These are phyloP conservation scores for Drosophila formosana DNA, from an alignment of 2,888 invertebrate species.

Conservation along the genomic window DNA sequence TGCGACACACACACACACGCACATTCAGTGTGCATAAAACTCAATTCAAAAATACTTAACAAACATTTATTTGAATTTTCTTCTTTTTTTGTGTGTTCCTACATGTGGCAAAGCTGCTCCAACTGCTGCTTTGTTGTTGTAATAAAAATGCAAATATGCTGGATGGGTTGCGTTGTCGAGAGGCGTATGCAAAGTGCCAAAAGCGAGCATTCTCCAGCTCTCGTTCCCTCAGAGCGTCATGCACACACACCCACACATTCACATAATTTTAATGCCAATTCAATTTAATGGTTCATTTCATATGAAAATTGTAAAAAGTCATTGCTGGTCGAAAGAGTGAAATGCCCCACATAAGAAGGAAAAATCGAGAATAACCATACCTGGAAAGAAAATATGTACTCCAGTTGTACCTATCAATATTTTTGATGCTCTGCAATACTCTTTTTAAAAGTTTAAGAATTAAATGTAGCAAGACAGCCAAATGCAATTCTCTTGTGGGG, in stretches of 20 bases:
- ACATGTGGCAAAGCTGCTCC: constrained; percentile 45
- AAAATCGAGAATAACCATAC: constrained; percentile 11
- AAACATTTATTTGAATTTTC: constrained; percentile 78
- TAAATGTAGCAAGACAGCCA: background rate
- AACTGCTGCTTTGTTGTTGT: constrained; percentile 68
- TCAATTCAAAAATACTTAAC: constrained; percentile 80
- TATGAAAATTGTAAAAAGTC: constrained; percentile 81
- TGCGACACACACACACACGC: constrained; percentile 33
- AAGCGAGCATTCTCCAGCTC: constrained; percentile 49
- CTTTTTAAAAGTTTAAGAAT: background rate
- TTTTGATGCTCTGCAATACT: constrained; percentile 16
- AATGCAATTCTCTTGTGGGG: background rate
- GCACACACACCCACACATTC: constrained; percentile 43
- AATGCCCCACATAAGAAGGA: constrained; percentile 35
- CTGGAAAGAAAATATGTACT: constrained; percentile 21
- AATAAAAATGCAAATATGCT: constrained; percentile 79
- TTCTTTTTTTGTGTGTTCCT: constrained; percentile 28
- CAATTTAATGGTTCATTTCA: constrained; percentile 81
- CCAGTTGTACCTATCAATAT: background rate
- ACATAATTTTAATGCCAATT: constrained; percentile 80
- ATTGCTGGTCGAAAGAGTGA: constrained; percentile 73
- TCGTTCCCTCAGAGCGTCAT: background rate
- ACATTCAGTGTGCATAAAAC: constrained; percentile 54
- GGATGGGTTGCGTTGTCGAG: constrained; percentile 63
- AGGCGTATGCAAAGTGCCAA: constrained; percentile 76